A percentile compares a stretch with the other conserved stretches of the same genome.
Evolutionary conservation across 2,888 invertebrate species (phyloP).

Genomic region (Dryocosmus kuriphilus): DNA sequence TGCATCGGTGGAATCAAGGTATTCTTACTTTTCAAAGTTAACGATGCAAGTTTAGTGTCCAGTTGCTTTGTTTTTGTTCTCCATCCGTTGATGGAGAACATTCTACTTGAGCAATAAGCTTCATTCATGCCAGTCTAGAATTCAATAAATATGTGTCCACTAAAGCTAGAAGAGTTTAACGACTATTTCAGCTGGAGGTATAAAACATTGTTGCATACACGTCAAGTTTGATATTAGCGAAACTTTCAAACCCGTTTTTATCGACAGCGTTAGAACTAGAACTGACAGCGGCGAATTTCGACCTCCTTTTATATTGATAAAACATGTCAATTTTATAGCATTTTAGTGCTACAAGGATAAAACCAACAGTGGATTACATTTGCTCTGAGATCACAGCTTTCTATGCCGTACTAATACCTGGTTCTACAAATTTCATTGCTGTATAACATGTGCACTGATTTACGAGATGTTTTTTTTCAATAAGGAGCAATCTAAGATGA

Average conservation of each 20-base stretch:
- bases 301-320: slow-evolving; percentile 38
- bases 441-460: slow-evolving; percentile 6
- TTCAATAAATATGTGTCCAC: slow-evolving; percentile 21
- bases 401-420: slow-evolving; percentile 1
- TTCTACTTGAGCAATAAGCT: too few relatives aligned
- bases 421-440: slow-evolving; percentile 14
- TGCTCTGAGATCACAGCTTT: slow-evolving; percentile 14
- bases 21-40: neutral
- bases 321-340: slow-evolving; percentile 24
- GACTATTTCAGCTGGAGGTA: neutral
- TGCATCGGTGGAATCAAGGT: neutral
- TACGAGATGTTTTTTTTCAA: slow-evolving; percentile 6
- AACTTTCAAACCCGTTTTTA: slow-evolving; percentile 35
- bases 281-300: slow-evolving; percentile 30
- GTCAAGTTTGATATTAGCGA: slow-evolving; percentile 14
- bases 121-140: slow-evolving; percentile 26
- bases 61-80: neutral
- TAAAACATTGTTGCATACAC: slow-evolving; percentile 36
- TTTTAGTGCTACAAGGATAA: slow-evolving; percentile 25
- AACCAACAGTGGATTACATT: neutral
- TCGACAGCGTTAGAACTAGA: slow-evolving; percentile 41
- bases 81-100: neutral
- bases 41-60: neutral
- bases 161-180: slow-evolving; percentile 40
- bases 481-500: slow-evolving; percentile 12